Percentiles rank a stretch among this genome's conserved stretches.
phyloP scores from a whole-genome alignment of 2,888 invertebrate genomes.

The Oscheius onirici region DNA sequence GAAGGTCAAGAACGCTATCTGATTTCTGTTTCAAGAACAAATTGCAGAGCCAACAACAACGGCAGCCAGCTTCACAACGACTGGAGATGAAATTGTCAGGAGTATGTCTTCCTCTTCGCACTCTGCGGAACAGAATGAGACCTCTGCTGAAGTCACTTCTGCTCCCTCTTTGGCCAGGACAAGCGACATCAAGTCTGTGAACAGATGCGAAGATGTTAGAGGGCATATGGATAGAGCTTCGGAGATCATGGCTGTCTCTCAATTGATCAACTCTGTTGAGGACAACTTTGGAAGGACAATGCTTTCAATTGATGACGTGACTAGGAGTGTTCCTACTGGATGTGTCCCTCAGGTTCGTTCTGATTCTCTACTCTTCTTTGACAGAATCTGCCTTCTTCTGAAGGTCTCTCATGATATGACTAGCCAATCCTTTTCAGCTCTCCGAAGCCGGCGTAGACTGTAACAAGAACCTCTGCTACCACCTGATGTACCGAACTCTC shows the following conservation, averaged over 20 bases:
- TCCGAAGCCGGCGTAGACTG: slow-evolving; percentile 73
- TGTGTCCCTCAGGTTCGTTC: slow-evolving; percentile 62
- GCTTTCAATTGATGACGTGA: slow-evolving; percentile 68
- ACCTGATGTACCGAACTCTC: slow-evolving; percentile 78
- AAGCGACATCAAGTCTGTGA: slow-evolving; percentile 36
- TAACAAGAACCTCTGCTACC: slow-evolving; percentile 65
- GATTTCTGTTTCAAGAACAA: no score
- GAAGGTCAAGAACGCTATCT: no score
- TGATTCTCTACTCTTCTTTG: neutral
- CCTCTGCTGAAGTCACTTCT: slow-evolving; percentile 8
- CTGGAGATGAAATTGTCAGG: slow-evolving; percentile 30
- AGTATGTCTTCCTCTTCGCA: slow-evolving; percentile 19
- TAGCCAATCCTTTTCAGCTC: slow-evolving; percentile 49
- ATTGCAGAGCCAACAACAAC: no score
- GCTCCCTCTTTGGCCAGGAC: neutral
- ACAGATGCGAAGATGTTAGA: slow-evolving; percentile 40
- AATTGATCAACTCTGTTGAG: slow-evolving; percentile 54
- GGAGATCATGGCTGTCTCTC: slow-evolving; percentile 47
- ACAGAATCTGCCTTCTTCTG: neutral
- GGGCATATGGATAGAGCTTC: slow-evolving; percentile 41
- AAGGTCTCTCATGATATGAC: no score
- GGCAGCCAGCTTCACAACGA: slow-evolving; percentile 4
- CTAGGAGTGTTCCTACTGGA: slow-evolving; percentile 64
- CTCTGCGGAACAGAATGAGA: slow-evolving; percentile 14
- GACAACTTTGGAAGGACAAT: slow-evolving; percentile 55